Percentiles rank a stretch among this genome's conserved stretches.
Evolutionary conservation across 2,113 vertebrate genomes (phyloP).

Genomic region (Cynocephalus volans): DNA sequence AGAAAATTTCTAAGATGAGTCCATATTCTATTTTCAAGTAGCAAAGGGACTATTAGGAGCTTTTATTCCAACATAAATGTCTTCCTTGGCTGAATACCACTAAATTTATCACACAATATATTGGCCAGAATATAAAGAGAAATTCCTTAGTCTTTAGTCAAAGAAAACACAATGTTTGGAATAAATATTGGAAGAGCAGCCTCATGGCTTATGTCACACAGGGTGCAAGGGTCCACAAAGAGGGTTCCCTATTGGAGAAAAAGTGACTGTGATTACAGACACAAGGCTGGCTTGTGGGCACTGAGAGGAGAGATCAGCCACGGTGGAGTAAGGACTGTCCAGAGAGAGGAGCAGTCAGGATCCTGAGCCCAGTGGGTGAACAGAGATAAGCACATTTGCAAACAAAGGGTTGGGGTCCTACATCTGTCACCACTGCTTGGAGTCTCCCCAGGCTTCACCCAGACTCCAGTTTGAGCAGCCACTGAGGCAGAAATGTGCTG

Average conservation of each 20-base stretch:
- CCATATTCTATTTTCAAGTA: neutral
- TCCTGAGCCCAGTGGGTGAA: neutral
- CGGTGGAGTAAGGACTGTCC: accelerated
- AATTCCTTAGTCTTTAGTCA: neutral
- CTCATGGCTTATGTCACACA: neutral
- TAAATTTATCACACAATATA: neutral
- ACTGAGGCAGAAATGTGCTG: neutral
- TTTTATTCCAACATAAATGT: neutral
- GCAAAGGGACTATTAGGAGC: slow-evolving; percentile 1
- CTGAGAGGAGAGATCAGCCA: neutral
- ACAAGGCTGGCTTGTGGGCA: neutral
- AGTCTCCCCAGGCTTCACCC: neutral
- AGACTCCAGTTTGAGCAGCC: neutral
- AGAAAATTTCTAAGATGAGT: neutral
- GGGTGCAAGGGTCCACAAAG: neutral
- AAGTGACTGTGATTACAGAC: neutral
- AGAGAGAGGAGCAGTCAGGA: neutral
- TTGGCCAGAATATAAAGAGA: neutral
- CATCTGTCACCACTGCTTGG: too few relatives aligned
- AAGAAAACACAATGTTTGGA: neutral
- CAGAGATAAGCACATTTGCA: neutral
- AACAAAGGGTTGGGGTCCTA: neutral
- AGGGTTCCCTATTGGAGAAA: too few relatives aligned
- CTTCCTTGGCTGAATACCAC: neutral
- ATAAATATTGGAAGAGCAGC: neutral